Conservation (phyloP, 2,113 vertebrate species). For the Ptychochromis oligacanthus region DNA sequence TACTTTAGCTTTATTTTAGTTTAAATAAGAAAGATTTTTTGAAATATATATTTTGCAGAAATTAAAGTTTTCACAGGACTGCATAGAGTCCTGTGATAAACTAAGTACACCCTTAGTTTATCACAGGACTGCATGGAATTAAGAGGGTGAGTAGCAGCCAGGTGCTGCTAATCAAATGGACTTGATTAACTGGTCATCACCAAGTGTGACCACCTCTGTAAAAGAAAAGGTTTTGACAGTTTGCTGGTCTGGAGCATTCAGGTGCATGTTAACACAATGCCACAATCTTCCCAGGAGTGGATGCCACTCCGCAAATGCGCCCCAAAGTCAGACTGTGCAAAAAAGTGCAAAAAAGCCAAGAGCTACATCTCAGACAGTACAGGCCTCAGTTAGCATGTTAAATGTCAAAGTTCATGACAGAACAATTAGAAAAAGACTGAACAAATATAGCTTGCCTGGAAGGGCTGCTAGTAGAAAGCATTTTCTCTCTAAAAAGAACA, state of each 20-base stretch:
- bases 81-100: neutral
- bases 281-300: neutral
- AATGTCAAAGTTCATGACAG: neutral
- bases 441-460: fast-evolving
- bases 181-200: neutral
- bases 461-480: neutral
- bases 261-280: neutral
- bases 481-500: neutral
- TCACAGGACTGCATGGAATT: neutral
- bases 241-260: fast-evolving
- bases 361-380: neutral
- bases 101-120: too few species aligned
- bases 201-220: neutral
- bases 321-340: neutral
- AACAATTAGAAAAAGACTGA: neutral
- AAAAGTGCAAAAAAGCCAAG: neutral
- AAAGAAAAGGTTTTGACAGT: neutral
- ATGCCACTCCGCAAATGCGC: neutral
- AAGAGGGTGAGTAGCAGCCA: fast-evolving
- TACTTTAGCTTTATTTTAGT: neutral
- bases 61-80: neutral
- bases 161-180: fast-evolving
- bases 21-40: neutral
- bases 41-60: neutral
- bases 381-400: neutral